These are phyloP conservation scores for Micromys minutus DNA, from an alignment of 2,113 vertebrate genomes.

Conservation along the genomic window DNA sequence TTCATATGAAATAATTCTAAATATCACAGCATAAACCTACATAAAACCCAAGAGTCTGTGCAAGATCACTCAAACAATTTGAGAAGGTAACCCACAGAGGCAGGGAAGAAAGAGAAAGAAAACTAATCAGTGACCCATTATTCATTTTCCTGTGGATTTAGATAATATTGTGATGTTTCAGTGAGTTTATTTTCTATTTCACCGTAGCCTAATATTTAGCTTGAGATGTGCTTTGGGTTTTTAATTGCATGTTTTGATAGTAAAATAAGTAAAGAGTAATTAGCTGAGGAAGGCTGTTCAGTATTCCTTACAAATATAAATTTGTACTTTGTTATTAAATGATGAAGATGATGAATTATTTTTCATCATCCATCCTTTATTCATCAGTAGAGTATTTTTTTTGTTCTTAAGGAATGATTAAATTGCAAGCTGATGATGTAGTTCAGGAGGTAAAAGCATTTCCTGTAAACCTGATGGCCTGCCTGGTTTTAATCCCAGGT, in stretches of 20 bases:
- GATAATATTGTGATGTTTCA: slow-evolving; percentile 4
- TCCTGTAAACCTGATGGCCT: neutral
- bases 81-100: neutral
- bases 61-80: neutral
- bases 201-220: neutral
- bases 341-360: neutral
- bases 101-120: neutral
- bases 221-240: slow-evolving; percentile 3
- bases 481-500: neutral
- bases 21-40: neutral
- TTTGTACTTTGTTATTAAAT: neutral
- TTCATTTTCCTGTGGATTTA: neutral
- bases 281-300: neutral
- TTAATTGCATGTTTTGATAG: neutral
- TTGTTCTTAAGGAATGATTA: neutral
- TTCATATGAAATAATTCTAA: neutral
- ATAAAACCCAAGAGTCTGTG: neutral
- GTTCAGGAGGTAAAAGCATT: neutral
- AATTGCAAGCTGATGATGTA: neutral
- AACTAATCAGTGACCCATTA: neutral
- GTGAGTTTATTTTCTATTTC: neutral
- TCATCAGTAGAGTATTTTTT: neutral
- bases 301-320: neutral
- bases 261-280: neutral
- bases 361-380: neutral